Evolutionary conservation across 2,113 vertebrate species (phyloP), one percentile per base, ranked within the genome.

Genomic region (Triplophysa rosa): DNA sequence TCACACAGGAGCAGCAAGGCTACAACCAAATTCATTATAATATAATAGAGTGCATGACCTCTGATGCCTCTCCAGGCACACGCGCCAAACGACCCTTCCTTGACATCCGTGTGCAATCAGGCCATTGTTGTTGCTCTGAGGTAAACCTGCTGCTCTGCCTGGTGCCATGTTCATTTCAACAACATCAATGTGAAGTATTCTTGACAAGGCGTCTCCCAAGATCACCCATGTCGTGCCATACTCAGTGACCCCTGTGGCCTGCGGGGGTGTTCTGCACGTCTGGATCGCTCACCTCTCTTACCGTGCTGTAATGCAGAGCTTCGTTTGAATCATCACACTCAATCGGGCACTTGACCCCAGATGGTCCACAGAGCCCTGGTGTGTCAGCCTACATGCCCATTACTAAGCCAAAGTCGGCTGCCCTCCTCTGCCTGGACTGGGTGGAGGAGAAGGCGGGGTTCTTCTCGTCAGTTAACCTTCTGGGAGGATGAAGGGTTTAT

Each of bases 311-410:
- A 71, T 26, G 63, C 65, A 78, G 65, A 79, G 21, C 26, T 47
- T 80, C 82, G 56, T 83, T 79, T 87, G 82, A 71, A 86, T 89
- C 87, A 86, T 92, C 90, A 92, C 74, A 70, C 80, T 89, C 87
- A 91, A 91, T 93, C 82, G 86, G 71, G 72, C 77, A 62, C 42
- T 83, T 89, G 88, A 89, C 87, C 89, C 77, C 76, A 89, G 92
- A 92, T 88, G 72, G 86, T 90, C 77, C 56, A 68, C 92, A 92
- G 91, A 90, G 81, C 88, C 86, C 88, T 87, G 81, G 83, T 81
- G 87, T 78, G 82, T 88, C 86, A 86, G 75, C 79, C 81, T 80
- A 82, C 88, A 84, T 87, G 73, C 81, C 80, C 80, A 65, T 84
- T 75, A 79, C 80, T 52, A 56, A 79, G 63, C 68, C 65, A 66